These are phyloP conservation scores for Phymanthus crucifer DNA, from an alignment of 92 coral and sea anemone species.

Conservation along the genomic window DNA sequence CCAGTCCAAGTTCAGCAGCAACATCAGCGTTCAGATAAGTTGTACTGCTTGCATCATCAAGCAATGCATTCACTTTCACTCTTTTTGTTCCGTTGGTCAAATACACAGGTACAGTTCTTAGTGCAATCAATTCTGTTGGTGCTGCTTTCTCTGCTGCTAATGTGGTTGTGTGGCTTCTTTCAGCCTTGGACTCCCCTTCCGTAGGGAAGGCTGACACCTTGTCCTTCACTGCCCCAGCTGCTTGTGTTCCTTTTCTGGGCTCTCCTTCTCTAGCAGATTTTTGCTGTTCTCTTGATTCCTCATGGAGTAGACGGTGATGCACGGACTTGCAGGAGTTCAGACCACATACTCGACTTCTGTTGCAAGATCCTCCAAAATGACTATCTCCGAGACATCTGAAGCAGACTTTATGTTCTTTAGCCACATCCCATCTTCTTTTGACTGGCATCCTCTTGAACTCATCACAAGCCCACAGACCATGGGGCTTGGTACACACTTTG, in stretches of 20 bases:
- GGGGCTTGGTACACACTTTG: slow-evolving; percentile 36
- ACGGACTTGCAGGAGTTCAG: slow-evolving; percentile 40
- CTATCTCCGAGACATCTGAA: slow-evolving; percentile 30
- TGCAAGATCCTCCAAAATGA: slow-evolving; percentile 16
- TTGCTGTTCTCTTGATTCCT: too few species aligned
- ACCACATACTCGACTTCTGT: slow-evolving; percentile 51
- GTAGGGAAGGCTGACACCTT: not conserved
- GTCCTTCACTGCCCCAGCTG: not conserved
- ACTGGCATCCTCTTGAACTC: slow-evolving; percentile 35
- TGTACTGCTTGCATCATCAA: slow-evolving; percentile 51
- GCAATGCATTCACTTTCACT: slow-evolving; percentile 50
- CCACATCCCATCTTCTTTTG: slow-evolving; percentile 38
- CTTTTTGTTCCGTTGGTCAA: slow-evolving; percentile 30
- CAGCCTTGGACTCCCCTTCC: too few species aligned
- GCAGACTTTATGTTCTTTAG: slow-evolving; percentile 15
- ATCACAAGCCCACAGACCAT: slow-evolving; percentile 40
- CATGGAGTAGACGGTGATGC: too few species aligned
- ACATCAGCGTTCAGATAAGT: slow-evolving; percentile 39
- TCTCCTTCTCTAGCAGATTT: slow-evolving; percentile 11
- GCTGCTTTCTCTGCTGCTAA: slow-evolving; percentile 10
- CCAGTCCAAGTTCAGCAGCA: slow-evolving; percentile 49
- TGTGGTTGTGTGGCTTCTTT: slow-evolving; percentile 47
- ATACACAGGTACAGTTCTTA: slow-evolving; percentile 51
- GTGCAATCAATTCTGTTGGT: slow-evolving; percentile 32
- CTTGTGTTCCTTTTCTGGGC: not conserved